Percentiles rank a stretch among this genome's conserved stretches.
These are phyloP conservation scores for Drosophila limbata DNA, from an alignment of 2,888 invertebrate genomes.

Conservation along the genomic window DNA sequence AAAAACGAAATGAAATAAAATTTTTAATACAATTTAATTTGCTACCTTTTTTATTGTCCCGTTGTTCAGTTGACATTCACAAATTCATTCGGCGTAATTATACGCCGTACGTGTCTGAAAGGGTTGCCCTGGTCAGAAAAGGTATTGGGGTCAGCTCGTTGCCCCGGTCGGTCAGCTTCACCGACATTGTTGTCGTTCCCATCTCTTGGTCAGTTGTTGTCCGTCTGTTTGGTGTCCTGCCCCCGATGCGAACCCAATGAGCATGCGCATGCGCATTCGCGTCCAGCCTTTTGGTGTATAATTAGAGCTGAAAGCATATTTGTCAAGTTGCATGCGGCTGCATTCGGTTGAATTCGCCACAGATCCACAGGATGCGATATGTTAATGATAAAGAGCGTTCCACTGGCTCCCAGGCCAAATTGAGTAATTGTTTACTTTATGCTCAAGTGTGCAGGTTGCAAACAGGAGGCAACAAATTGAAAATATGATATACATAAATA, in stretches of 20 bases:
- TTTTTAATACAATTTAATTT: conserved; percentile 76
- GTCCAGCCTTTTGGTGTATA: conserved; percentile 61
- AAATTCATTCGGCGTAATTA: conserved; percentile 74
- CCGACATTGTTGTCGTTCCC: conserved; percentile 26
- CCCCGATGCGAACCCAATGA: conserved; percentile 44
- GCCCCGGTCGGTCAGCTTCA: conserved; percentile 21
- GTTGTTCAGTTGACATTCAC: conserved; percentile 72
- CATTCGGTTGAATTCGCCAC: conserved; percentile 31
- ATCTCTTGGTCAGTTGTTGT: conserved; percentile 1
- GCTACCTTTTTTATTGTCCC: conserved; percentile 52
- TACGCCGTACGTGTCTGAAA: conserved; percentile 57
- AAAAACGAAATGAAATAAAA: conserved; percentile 42
- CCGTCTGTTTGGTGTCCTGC: conserved; percentile 27
- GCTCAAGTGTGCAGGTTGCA: conserved; percentile 9
- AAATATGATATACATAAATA: conserved; percentile 1
- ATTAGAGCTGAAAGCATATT: conserved; percentile 77
- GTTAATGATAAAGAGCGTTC: conserved; percentile 73
- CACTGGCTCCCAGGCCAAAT: conserved; percentile 50
- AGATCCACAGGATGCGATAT: conserved; percentile 76
- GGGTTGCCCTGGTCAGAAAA: conserved; percentile 53
- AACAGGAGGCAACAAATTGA: conserved; percentile 12
- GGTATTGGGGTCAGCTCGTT: conserved; percentile 65
- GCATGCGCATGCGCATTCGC: conserved; percentile 57
- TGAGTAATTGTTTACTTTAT: conserved; percentile 68
- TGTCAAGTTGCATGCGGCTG: conserved; percentile 71